Conservation (phyloP, 2,888 invertebrate genomes). For the Conomelus anceps region DNA sequence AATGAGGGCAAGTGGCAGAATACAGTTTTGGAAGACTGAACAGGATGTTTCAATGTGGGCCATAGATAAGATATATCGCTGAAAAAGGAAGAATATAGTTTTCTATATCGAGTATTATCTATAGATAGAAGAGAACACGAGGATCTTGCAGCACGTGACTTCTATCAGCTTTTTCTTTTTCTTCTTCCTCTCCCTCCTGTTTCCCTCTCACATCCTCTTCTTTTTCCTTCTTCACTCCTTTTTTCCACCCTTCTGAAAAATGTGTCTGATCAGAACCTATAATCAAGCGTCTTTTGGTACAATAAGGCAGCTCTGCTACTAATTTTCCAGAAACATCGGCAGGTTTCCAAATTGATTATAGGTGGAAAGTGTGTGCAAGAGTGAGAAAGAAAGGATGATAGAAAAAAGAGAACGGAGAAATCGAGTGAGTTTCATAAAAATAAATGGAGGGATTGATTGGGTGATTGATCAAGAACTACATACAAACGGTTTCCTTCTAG, state of each 20-base stretch:
- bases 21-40: neutral
- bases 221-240: neutral
- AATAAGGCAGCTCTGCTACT: neutral
- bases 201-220: neutral
- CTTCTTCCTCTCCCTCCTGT: neutral
- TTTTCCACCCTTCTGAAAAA: no score
- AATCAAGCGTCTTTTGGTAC: neutral
- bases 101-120: no score
- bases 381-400: neutral
- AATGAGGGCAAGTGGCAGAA: neutral
- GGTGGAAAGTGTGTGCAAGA: neutral
- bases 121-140: no score
- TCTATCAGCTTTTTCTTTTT: neutral
- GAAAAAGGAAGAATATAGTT: neutral
- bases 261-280: neutral
- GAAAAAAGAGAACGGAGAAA: neutral
- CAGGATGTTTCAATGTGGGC: neutral
- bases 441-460: neutral
- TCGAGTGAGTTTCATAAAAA: neutral
- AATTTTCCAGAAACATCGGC: neutral
- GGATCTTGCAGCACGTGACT: neutral
- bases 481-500: neutral
- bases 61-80: neutral
- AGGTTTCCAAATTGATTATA: neutral
- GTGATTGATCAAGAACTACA: neutral